Base-by-base conservation (phyloP, 2,113 vertebrate genomes). In the Herpetotheres cachinnans region DNA sequence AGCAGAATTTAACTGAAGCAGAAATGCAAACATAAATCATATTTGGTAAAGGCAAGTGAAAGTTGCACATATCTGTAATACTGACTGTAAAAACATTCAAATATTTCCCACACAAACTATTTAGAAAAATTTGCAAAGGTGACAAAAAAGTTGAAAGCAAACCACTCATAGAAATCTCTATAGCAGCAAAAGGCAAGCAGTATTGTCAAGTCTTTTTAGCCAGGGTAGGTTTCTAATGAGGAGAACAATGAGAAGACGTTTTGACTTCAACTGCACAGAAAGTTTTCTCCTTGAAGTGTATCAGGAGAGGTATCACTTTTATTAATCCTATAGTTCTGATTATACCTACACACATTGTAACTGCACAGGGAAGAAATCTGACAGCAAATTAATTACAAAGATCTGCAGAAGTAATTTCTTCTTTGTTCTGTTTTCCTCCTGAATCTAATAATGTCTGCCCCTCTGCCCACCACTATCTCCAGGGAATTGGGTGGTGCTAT, bases 391-490 rank as follows among this genome's bases (percentile, higher is more conserved):
- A 88, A 71, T 77, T 70, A 56, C 22, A 21, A 63, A 70, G n/a
- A 46, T 38, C 52, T 46, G 36, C 13, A 66, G 34, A 46, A 38
- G 22, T 38, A 66, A 52, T 86, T 50, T 65, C 14, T 84, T 56
- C 32, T 58, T 83, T 63, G 13, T 71, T 49, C 30, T 69, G 14
- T 56, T 86, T 92, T 87, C 22, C n/a, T 86, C 11, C 25, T 76
- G 34, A 66, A 52, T 32, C 20, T 74, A 74, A 67, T 42, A 59
- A 32, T 50, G 40, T 15, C n/a, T 3, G 5, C 24, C 10, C 16
- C 3, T 9, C 1, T 46, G 46, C 7, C 2, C 21, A 5, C 30
- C 2, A 1, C 32, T 20, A 36, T 13, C 16, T 55, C 38, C 55
- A 46, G n/a, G 61, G 18, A 61, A 36, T 22, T 56, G 26, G 10